Evolutionary conservation across 2,888 invertebrate genomes (phyloP).

Genomic region (Microdon myrmicae): DNA sequence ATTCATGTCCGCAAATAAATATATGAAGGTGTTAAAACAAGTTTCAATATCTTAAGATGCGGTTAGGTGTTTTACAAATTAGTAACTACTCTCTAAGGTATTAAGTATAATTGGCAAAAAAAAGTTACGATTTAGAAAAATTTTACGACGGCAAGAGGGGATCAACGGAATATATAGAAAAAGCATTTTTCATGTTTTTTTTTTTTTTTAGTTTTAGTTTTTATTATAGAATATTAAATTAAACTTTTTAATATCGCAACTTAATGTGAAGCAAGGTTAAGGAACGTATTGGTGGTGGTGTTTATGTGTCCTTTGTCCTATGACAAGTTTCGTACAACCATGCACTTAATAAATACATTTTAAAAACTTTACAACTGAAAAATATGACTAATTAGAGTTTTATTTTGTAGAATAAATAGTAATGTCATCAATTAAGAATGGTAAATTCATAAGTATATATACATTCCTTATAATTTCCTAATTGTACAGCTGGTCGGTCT

Average conservation of each 20-base stretch:
- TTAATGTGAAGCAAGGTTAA: constrained; percentile 8
- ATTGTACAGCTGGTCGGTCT: too few relatives aligned
- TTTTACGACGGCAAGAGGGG: background rate
- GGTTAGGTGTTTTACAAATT: constrained; percentile 20
- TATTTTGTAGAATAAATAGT: too few relatives aligned
- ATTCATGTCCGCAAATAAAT: too few relatives aligned
- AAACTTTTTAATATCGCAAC: too few relatives aligned
- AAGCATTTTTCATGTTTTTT: background rate
- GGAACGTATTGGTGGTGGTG: constrained; percentile 1
- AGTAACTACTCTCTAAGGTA: constrained; percentile 10
- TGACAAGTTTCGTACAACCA: constrained; percentile 19
- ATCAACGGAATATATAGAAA: constrained; percentile 4
- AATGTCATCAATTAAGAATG: too few relatives aligned
- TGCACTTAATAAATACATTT: too few relatives aligned
- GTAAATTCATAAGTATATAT: too few relatives aligned
- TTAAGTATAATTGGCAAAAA: constrained; percentile 13
- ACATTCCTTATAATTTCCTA: too few relatives aligned
- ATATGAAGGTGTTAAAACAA: constrained; percentile 3
- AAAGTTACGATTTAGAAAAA: background rate
- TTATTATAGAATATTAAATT: too few relatives aligned
- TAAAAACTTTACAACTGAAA: too few relatives aligned
- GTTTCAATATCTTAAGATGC: constrained; percentile 19
- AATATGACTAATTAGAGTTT: too few relatives aligned
- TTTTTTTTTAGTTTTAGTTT: constrained; percentile 7
- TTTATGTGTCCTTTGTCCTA: constrained; percentile 2